A percentile compares a stretch with the other conserved stretches of the same genome.
Conservation (phyloP, 1,140 invertebrate genomes). For the Globodera ellingtonae region DNA sequence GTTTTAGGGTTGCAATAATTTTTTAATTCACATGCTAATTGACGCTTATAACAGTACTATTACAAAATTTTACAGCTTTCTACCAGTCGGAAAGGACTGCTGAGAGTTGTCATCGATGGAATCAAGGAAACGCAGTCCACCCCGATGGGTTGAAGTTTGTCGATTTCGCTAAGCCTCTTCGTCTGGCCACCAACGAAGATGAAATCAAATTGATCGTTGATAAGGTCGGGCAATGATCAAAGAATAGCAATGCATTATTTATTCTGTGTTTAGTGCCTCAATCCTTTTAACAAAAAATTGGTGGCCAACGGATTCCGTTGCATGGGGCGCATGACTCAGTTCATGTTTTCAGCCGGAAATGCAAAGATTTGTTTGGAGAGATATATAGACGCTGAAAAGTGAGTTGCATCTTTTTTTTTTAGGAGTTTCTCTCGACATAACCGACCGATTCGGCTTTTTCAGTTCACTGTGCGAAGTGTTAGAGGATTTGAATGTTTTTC, state of each 20-base stretch:
- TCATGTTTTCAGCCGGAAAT: slow-evolving; percentile 50
- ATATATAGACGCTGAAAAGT: neutral
- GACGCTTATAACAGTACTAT: too few species aligned
- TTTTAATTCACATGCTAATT: too few species aligned
- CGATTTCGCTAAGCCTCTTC: slow-evolving; percentile 38
- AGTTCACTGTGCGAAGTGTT: slow-evolving; percentile 45
- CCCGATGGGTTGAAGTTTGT: slow-evolving; percentile 29
- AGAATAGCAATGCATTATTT: neutral
- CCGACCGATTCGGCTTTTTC: slow-evolving; percentile 5
- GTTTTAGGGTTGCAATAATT: too few species aligned
- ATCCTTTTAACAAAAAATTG: slow-evolving; percentile 35
- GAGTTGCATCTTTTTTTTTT: neutral
- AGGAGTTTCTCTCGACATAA: neutral
- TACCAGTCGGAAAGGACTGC: slow-evolving; percentile 8
- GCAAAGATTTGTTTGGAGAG: slow-evolving; percentile 45
- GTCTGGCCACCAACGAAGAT: slow-evolving; percentile 32
- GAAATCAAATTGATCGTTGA: slow-evolving; percentile 36
- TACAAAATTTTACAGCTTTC: neutral
- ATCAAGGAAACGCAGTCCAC: slow-evolving; percentile 31
- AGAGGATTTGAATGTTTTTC: slow-evolving; percentile 45
- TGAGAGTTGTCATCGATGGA: slow-evolving; percentile 31
- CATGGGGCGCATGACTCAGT: slow-evolving; percentile 44
- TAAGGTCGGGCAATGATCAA: slow-evolving; percentile 12
- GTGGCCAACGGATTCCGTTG: slow-evolving; percentile 25
- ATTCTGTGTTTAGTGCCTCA: slow-evolving; percentile 26